phyloP scores from a whole-genome alignment of 2,888 invertebrate genomes.

The Ormyrus nitidulus region DNA sequence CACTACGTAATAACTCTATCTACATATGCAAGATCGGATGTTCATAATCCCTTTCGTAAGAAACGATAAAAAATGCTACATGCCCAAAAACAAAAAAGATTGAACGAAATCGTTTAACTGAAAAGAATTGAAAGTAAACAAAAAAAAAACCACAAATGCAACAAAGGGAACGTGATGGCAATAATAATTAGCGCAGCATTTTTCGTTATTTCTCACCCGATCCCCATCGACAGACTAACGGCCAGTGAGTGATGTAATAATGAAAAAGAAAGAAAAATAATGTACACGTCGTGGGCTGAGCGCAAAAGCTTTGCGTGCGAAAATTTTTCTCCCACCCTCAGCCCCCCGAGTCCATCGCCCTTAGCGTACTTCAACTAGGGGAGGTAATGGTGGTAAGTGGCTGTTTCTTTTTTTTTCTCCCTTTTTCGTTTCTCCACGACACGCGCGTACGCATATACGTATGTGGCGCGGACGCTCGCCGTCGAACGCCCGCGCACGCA shows the following conservation, averaged over 20 bases:
- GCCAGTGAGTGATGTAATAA: neutral
- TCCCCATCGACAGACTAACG: conserved; percentile 25
- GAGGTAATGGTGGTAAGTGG: conserved; percentile 38
- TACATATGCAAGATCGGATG: conserved; percentile 27
- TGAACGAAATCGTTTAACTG: neutral
- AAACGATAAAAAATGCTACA: conserved; percentile 53
- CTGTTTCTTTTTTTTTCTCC: conserved; percentile 20
- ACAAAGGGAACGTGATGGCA: neutral
- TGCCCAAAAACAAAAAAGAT: conserved; percentile 10
- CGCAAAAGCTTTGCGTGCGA: conserved; percentile 30
- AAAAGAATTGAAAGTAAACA: no score
- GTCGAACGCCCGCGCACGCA: neutral
- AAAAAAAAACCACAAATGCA: no score
- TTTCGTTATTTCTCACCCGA: conserved; percentile 50
- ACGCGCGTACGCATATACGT: conserved; percentile 9
- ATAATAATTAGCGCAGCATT: conserved; percentile 41
- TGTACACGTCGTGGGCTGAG: neutral
- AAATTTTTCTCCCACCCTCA: conserved; percentile 20
- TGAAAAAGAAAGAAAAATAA: neutral
- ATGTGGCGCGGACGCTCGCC: neutral
- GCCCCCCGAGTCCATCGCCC: conserved; percentile 32
- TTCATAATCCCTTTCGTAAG: conserved; percentile 12
- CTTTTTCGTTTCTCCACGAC: neutral
- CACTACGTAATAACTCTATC: conserved; percentile 35
- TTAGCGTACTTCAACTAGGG: conserved; percentile 18